phyloP scores from a whole-genome alignment of 1,140 invertebrate genomes.

The Drosophila arawakana region DNA sequence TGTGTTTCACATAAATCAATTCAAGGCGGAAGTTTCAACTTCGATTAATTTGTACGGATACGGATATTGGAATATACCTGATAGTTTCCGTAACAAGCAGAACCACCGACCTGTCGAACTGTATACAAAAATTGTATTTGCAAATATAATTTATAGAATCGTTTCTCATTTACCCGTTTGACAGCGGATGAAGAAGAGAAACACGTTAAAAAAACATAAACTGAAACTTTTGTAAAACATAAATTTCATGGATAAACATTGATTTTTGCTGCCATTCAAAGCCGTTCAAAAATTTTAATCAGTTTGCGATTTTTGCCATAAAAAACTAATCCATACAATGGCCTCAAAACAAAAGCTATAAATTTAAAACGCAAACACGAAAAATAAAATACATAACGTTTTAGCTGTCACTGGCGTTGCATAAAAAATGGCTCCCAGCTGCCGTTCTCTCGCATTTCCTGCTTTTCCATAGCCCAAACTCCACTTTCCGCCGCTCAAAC shows the following conservation, averaged over 20 bases:
- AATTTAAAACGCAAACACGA: conserved; percentile 51
- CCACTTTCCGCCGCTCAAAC: not conserved
- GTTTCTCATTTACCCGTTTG: not conserved
- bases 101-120: not conserved
- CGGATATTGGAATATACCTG: not conserved
- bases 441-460: not conserved
- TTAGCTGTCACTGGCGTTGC: conserved; percentile 12
- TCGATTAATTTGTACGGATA: conserved; percentile 3
- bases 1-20: not conserved
- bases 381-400: conserved; percentile 18
- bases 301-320: conserved; percentile 63
- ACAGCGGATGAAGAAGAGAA: not conserved
- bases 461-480: not conserved
- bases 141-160: conserved; percentile 1
- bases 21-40: not conserved
- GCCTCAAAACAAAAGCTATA: conserved; percentile 67
- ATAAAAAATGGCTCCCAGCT: conserved; percentile 58
- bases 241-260: conserved; percentile 34
- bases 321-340: conserved; percentile 68
- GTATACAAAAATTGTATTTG: not conserved
- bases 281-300: conserved; percentile 59
- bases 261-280: conserved; percentile 33
- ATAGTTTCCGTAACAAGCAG: conserved; percentile 9
- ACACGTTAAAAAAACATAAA: not conserved
- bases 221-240: conserved; percentile 2